Base-by-base conservation (phyloP, 2,113 vertebrate genomes). In the Arvicanthis niloticus region DNA sequence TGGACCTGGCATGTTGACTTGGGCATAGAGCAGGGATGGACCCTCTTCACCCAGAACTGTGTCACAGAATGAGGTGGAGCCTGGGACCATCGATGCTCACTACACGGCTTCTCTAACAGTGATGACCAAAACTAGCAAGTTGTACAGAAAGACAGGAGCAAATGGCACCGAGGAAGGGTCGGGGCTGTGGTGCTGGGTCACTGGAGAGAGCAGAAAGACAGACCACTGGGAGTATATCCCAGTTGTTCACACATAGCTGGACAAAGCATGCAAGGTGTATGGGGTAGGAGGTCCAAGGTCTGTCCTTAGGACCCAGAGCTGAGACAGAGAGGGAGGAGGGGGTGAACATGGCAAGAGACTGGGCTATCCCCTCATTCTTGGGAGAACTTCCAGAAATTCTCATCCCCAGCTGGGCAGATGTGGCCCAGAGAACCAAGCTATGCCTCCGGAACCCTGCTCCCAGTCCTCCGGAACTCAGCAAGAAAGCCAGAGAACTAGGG, bases 51-150 rank as follows among this genome's bases (percentile, higher is more conserved):
- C n/a, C 45, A 70, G 93, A 76, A 29, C 65, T 21, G 3, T 13
- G 29, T 77, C 10, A 29, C 40, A 67, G 76, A 7, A 7, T 17
- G 51, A 1, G 2, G 65, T 13, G 0, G 22, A 29, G 12, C 45
- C 31, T 3, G 0, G 24, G 0, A 3, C 42, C 40, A 3, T 1
- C 13, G 1, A 26, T 67, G 1, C 16, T 9, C 24, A 37, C 65
- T 24, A 1, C 24, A 22, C 21, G 26, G 16, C 10, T 13, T 45
- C 9, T 21, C 22, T 4, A 48, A 24, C 82, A 15, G 48, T 15
- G 65, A 45, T 45, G 53, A 3, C 16, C 4, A 13, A 62, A 60
- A 42, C 10, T 1, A 24, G 88, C 34, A 12, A 62, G 4, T 11
- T 15, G 1, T 5, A 2, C 0, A 4, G 45, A 31, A 40, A 34